Evolutionary conservation across 2,888 invertebrate genomes (phyloP), one percentile per base, ranked within the genome.

Genomic region (Rhamphomyia laevipes): DNA sequence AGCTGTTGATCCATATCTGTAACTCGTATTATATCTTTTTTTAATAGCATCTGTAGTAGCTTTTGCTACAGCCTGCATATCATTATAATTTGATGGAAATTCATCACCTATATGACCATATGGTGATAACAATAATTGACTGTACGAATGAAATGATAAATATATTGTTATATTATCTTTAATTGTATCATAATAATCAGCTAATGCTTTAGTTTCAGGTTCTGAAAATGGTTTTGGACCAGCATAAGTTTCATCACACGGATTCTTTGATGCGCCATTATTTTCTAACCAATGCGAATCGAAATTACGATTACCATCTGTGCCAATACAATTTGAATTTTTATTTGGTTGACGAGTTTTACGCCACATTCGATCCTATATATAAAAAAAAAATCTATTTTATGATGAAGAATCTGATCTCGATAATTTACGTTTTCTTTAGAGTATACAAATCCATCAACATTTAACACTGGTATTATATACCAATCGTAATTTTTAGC

Each of bases 401-500:
- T 44, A 30, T 27, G 13, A 37, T 31, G 9, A 46, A 17, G 17
- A 4, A 13, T 30, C 17, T 4, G 6, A 27, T 18, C 13, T 10
- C 4, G 5, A n/a, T 30, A 43, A 35, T 21, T 73, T 68, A 85
- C 83, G 52, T 62, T 68, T 2, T 73, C 72, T 58, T 81, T 81
- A 0, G 81, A 77, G 59, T 78, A 83, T 2, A 61, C 75, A 61
- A 82, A 86, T n/a, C 86, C 86, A 68, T 86, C 86, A 31, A 84
- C 84, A 64, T 86, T 86, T 3, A 75, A 68, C 0, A 81, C 77
- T 0, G 86, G 86, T 50, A 87, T 73, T 52, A 87, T 74, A 59
- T 85, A 82, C 84, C 85, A 87, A 57, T 86, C 81, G 55, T 81
- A 79, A 48, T 73, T 73, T 53, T 83, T 77, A 2, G 82, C 79